phyloP scores from a whole-genome alignment of 2,888 invertebrate genomes.

The Chesias legatella region DNA sequence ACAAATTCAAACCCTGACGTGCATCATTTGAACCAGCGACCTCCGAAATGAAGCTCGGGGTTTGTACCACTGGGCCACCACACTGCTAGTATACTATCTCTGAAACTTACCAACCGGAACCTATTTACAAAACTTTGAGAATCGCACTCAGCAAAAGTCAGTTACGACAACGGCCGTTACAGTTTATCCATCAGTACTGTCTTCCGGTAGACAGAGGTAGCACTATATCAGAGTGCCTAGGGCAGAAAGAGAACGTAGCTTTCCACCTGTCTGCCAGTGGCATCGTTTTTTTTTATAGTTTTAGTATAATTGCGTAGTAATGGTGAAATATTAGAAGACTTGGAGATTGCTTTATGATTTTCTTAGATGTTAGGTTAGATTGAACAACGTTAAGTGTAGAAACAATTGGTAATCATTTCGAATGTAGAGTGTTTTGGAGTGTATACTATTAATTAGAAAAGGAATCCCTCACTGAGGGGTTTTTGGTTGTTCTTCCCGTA shows the following conservation, averaged over 20 bases:
- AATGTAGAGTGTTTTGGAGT: no score
- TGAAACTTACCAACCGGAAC: constrained; percentile 12
- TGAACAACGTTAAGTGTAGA: constrained; percentile 7
- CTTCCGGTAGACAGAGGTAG: constrained; percentile 60
- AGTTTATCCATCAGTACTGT: constrained; percentile 60
- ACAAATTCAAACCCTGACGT: no score
- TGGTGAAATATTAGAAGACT: constrained; percentile 56
- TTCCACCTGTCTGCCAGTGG: constrained; percentile 61
- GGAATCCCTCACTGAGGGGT: no score
- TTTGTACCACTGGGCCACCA: no score
- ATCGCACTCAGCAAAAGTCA: constrained; percentile 59
- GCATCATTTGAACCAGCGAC: no score
- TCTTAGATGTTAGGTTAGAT: constrained; percentile 2
- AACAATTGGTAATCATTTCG: background rate
- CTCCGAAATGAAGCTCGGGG: no score
- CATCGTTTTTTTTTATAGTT: constrained; percentile 51
- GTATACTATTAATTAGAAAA: no score
- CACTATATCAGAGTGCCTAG: constrained; percentile 13
- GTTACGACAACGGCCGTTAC: constrained; percentile 76
- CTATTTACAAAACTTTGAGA: constrained; percentile 46
- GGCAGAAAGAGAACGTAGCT: constrained; percentile 40
- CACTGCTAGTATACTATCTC: no score
- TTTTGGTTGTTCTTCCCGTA: no score
- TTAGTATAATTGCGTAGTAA: constrained; percentile 49
- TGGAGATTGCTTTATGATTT: constrained; percentile 10